Evolutionary conservation across 2,888 invertebrate species (phyloP), one percentile per base, ranked within the genome.

Genomic region (Operophtera brumata): DNA sequence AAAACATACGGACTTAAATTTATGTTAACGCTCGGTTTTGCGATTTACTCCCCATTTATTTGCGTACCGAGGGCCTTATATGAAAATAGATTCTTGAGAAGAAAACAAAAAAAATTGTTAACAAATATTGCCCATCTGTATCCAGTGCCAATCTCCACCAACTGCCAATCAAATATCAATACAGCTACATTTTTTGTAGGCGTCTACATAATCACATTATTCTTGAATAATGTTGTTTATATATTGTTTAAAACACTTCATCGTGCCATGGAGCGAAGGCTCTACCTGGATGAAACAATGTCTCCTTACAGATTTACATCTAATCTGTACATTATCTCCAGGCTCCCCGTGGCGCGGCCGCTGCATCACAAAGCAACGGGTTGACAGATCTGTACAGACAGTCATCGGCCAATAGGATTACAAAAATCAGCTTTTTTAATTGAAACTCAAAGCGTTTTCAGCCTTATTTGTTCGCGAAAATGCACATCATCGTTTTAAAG

Each of bases 201-300:
- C 59, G 69, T 69, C 65, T 70, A 51, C 67, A 71, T 84, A 87
- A 86, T 86, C 86, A 77, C 72, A 80, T 87, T 84, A 86, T 75
- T 71, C 73, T 67, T 72, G 78, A 84, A 87, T 84, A 83, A 85
- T 77, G 77, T 85, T 88, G 88, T 87, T 88, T 86, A 78, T 80
- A 73, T 77, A 86, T 88, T 87, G 86, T 87, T 82, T 79, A 74
- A 73, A 73, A 75, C 80, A 85, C 80, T 84, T 77, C 72, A 78
- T 70, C 73, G 76, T 76, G 61, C 66, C 63, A 60, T 64, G 64
- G 57, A 61, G 58, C 59, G 54, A 48, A 57, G 57, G 63, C 59
- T 78, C 77, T 89, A 87, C 88, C 89, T 88, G 87, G 70, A 68
- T 80, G 82, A 86, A 84, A 88, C 88, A 88, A 89, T 87, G 84